Conservation (phyloP, 2,113 vertebrate species). For the Oenanthe oenanthe region DNA sequence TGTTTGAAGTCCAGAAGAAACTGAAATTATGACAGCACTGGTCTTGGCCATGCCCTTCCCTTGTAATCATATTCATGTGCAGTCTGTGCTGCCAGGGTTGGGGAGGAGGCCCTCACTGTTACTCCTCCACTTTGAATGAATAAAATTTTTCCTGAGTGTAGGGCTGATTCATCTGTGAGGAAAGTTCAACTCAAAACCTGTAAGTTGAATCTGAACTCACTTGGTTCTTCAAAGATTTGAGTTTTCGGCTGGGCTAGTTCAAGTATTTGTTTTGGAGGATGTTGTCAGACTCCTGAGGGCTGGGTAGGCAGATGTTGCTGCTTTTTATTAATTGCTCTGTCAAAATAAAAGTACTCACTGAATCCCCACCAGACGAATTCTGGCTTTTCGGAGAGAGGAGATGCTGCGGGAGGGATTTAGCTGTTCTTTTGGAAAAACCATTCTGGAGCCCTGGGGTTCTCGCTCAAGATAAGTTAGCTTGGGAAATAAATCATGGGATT, state of each 20-base stretch:
- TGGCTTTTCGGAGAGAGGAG: neutral
- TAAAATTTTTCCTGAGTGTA: neutral
- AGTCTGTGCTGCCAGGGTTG: fast-evolving
- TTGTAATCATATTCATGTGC: neutral
- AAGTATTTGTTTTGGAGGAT: constrained; percentile 48
- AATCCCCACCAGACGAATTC: neutral
- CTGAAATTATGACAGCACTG: neutral
- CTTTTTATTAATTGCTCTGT: constrained; percentile 4
- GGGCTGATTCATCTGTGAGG: neutral
- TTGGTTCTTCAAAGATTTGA: neutral
- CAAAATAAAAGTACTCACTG: constrained; percentile 15
- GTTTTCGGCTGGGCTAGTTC: neutral
- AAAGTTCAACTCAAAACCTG: neutral
- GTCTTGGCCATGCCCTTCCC: neutral
- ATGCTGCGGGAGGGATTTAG: neutral
- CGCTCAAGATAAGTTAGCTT: neutral
- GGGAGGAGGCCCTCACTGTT: neutral
- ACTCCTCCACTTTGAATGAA: neutral
- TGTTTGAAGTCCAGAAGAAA: neutral
- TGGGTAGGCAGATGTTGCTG: constrained; percentile 30
- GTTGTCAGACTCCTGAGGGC: constrained; percentile 7
- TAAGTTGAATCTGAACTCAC: neutral
- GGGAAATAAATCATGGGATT: constrained; percentile 28
- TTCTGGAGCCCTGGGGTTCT: constrained; percentile 35
- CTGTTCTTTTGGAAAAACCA: constrained; percentile 8